Conservation (phyloP, 2,888 invertebrate species). For the Cephalotes varians region DNA sequence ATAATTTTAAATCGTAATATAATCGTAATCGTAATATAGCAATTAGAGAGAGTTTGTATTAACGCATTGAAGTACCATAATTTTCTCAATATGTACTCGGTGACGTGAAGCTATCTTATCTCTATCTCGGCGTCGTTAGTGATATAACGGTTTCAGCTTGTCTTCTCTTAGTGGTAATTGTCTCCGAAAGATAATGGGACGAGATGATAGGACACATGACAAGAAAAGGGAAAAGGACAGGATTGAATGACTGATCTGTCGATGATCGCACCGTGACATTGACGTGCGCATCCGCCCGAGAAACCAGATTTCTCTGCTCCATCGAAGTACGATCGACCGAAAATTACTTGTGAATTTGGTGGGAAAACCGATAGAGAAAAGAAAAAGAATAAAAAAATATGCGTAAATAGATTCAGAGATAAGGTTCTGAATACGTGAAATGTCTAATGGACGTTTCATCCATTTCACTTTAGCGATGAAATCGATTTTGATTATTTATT, state of each 20-base stretch:
- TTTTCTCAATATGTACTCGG: too few species aligned
- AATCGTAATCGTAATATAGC: too few species aligned
- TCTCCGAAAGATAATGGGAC: slow-evolving; percentile 31
- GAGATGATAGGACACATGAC: not conserved
- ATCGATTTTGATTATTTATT: not conserved
- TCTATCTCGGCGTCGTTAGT: not conserved
- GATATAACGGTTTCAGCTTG: not conserved
- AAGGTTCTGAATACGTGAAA: not conserved
- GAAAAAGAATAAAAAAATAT: not conserved
- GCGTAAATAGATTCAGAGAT: not conserved
- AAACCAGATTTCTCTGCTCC: slow-evolving; percentile 60
- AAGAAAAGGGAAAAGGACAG: not conserved
- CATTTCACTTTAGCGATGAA: not conserved
- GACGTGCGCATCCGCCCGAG: slow-evolving; percentile 62
- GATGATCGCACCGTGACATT: slow-evolving; percentile 65
- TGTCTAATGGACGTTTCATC: not conserved
- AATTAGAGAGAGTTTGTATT: too few species aligned
- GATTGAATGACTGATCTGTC: slow-evolving; percentile 30
- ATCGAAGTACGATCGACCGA: slow-evolving; percentile 60
- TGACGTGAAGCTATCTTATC: too few species aligned
- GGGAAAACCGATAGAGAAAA: not conserved
- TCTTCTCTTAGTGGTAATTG: slow-evolving; percentile 33
- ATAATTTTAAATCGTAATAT: too few species aligned
- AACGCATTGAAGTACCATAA: too few species aligned
- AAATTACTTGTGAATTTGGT: slow-evolving; percentile 54